Percentiles rank a stretch among this genome's conserved stretches.
Conservation (phyloP, 2,113 vertebrate genomes). For the Anser brachyrhynchus region DNA sequence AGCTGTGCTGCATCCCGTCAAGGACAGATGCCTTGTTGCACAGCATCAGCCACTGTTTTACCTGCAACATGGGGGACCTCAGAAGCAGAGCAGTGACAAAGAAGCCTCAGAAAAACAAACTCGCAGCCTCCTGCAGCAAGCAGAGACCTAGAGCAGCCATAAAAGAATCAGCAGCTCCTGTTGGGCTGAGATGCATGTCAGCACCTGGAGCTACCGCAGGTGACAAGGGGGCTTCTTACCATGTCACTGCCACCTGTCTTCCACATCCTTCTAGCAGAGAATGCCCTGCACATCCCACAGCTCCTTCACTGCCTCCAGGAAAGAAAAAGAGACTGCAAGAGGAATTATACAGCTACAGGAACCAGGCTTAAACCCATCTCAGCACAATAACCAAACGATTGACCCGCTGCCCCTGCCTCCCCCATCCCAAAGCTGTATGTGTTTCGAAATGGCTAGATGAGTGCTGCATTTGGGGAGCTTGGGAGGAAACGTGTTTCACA, state of each 20-base stretch:
- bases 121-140: not conserved
- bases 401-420: not conserved
- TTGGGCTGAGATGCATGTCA: not conserved
- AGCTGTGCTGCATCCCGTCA: not conserved
- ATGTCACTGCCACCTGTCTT: not conserved
- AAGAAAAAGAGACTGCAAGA: not conserved
- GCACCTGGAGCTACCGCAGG: not conserved
- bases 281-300: not conserved
- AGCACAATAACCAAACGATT: not conserved
- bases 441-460: not conserved
- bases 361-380: not conserved
- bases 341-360: not conserved
- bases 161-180: not conserved
- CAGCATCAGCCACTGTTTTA: not conserved
- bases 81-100: not conserved
- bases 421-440: too few species aligned
- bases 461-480: not conserved
- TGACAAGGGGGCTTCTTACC: not conserved
- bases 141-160: not conserved
- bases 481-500: not conserved
- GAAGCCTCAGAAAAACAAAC: not conserved
- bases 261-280: not conserved
- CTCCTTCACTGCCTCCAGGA: not conserved
- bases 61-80: not conserved
- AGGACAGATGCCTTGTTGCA: not conserved